Evolutionary conservation across 2,113 vertebrate species (phyloP), one percentile per base, ranked within the genome.

Genomic region (Syngnathus floridae): DNA sequence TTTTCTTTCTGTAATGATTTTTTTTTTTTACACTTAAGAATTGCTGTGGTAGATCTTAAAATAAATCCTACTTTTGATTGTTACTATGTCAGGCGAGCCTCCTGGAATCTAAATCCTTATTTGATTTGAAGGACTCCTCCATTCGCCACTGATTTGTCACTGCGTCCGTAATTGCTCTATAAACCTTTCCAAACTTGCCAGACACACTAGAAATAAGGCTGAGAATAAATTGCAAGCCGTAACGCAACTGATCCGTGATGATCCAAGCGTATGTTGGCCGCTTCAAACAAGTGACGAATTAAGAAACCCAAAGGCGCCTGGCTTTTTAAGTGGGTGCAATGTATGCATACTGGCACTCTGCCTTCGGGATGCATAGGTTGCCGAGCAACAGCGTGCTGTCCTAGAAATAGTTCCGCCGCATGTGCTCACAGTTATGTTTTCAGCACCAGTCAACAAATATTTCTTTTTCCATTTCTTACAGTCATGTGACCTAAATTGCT

Each of bases 351-450:
- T 75, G 77, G 70, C 67, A 63, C 71, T 48, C 21, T 84, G 74
- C 79, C 77, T 55, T 26, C 37, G 84, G 84, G 85, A 90, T 81
- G 76, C 72, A 68, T 74, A 64, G 73, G 89, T 91, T 91, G 88
- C 89, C 80, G 82, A 71, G 89, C 89, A 91, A 91, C 89, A 84
- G 80, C 73, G 70, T 74, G 74, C 67, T 88, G 88, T 81, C 78
- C 83, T 82, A 89, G 77, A 87, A 88, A 89, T 82, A 86, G 81
- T 84, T 60, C 19, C 10, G 6, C 74, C 69, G 62, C 69, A 78
- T 73, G 26, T 78, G 73, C 84, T 82, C 52, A 58, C 8, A 41
- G 71, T 70, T 72, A 84, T 67, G 65, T 59, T 65, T 77, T 71
- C 35, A 64, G 48, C 38, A 37, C 19, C 10, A 60, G 9, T 67